Conservation (phyloP, 2,797 vertebrate species). For the Lacerta bilineata region DNA sequence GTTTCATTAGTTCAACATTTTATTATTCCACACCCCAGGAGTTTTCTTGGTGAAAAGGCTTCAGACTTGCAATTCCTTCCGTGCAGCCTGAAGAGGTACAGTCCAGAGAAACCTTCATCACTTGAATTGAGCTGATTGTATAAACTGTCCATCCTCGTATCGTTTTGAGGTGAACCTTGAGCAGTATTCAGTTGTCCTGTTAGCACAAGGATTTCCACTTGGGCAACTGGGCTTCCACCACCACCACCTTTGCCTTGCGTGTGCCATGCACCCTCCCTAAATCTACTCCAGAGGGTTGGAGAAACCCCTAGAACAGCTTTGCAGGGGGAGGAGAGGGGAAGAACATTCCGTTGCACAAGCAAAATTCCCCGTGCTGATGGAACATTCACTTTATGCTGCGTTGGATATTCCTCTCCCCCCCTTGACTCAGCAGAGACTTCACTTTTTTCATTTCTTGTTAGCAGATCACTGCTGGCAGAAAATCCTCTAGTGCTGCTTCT, state of each 20-base stretch:
- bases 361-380: too few relatives aligned
- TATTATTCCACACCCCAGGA: not conserved
- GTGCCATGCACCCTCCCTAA: too few relatives aligned
- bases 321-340: too few relatives aligned
- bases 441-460: not conserved
- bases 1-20: too few relatives aligned
- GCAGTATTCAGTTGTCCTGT: not conserved
- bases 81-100: not conserved
- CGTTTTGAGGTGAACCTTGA: not conserved
- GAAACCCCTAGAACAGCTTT: too few relatives aligned
- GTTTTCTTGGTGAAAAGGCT: not conserved
- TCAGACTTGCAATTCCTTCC: not conserved
- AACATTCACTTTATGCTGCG: too few relatives aligned
- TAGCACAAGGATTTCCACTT: not conserved
- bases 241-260: too few relatives aligned
- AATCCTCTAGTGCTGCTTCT: not conserved
- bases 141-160: not conserved
- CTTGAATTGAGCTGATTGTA: not conserved
- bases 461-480: not conserved
- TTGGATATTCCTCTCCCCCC: too few relatives aligned
- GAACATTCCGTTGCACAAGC: too few relatives aligned
- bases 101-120: not conserved
- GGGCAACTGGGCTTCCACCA: too few relatives aligned
- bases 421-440: too few relatives aligned
- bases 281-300: too few relatives aligned